These are phyloP conservation scores for Eciton burchellii DNA, from an alignment of 1,140 invertebrate species.

Conservation along the genomic window DNA sequence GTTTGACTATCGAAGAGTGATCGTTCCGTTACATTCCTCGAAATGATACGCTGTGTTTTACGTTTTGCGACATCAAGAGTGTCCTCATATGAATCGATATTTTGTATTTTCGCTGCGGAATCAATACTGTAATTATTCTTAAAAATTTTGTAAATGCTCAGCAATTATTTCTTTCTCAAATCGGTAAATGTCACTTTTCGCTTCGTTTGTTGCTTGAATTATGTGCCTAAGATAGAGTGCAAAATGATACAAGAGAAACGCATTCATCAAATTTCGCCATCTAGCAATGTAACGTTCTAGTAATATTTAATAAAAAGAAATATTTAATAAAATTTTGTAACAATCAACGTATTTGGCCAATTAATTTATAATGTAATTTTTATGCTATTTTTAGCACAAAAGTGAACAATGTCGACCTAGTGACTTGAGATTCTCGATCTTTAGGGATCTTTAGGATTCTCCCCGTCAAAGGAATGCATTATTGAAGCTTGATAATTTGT, in stretches of 20 bases:
- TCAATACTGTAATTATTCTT: background rate
- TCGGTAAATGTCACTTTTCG: conserved; percentile 27
- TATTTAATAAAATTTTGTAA: no score
- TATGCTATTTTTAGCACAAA: no score
- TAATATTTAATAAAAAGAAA: no score
- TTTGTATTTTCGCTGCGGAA: background rate
- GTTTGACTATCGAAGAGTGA: background rate
- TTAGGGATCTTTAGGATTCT: no score
- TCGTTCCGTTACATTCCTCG: background rate
- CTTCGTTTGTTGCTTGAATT: background rate
- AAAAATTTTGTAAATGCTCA: conserved; percentile 29
- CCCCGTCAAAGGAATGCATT: no score
- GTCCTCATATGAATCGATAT: background rate
- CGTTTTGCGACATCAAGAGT: background rate
- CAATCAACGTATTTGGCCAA: no score
- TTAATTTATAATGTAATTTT: no score
- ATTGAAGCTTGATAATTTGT: no score
- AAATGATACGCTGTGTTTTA: background rate
- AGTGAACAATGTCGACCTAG: no score
- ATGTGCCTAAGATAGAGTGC: background rate
- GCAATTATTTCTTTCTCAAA: conserved; percentile 42
- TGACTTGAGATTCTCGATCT: no score
- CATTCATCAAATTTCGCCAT: conserved; percentile 3
- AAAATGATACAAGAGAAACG: background rate
- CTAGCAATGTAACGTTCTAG: background rate